Base-by-base conservation (phyloP, 1,140 invertebrate genomes). In the Monochamus saltuarius region DNA sequence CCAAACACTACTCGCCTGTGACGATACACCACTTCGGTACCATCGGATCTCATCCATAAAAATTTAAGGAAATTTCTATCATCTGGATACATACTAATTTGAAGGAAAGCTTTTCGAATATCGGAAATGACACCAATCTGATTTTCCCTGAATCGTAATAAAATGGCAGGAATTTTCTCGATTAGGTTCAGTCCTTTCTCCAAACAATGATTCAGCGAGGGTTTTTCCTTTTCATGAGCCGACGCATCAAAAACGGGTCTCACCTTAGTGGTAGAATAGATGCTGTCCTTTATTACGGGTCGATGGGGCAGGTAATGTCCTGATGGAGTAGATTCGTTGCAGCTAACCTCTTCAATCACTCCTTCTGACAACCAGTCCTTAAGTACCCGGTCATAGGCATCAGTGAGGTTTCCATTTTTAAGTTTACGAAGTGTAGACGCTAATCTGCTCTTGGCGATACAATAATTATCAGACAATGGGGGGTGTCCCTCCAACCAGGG, bases 81-180 rank as follows among this genome's bases (percentile, higher is more conserved):
- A 10, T 64, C 39, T 35, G 56, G 13, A 35, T 37, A 4, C 22
- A 74, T 17, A n/a, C 14, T 42, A 13, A 81, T 76, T 57, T 77
- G 73, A 10, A 76, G 60, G 68, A 81, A 81, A 0, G 73, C 78
- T 35, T 76, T 77, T 37, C 63, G 52, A 9, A 81, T 79, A 55
- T 81, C 78, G 0, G 75, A 64, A 4, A 71, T 67, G 9, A 78
- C 64, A 17, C 73, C 77, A 39, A 75, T 70, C 49, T 58, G 61
- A 17, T 68, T 64, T 52, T 14, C 61, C 52, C 77, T 57, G 63
- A 81, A 81, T 10, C 66, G 50, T n/a, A 74, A 11, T 59, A 80
- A 54, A 53, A 78, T 61, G 1, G 61, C 6, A 8, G 73, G 70
- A 14, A 79, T 73, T 2, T 69, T 34, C 42, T 74, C 73, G 13